Percentiles rank a stretch among this genome's conserved stretches.
Conservation (phyloP, 92 coral and sea anemone species). For the Palythoa heliodiscus region DNA sequence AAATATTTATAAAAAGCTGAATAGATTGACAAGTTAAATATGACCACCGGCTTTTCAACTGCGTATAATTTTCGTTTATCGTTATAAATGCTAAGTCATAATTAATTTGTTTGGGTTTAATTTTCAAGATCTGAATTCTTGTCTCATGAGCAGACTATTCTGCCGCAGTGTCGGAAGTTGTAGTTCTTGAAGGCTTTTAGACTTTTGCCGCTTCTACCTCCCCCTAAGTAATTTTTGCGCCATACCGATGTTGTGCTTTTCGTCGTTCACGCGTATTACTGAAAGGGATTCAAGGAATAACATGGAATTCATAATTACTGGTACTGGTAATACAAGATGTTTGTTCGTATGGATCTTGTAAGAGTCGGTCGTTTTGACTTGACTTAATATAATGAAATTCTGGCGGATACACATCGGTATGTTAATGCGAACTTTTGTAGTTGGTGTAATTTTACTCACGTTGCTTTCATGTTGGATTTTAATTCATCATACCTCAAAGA, state of each 20-base stretch:
- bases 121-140: no score
- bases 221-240: background rate
- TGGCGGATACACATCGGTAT: constrained; percentile 83
- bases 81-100: no score
- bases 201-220: background rate
- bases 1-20: no score
- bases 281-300: background rate
- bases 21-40: no score
- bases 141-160: no score
- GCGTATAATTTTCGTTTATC: no score
- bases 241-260: background rate
- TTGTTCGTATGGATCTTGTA: constrained; percentile 20
- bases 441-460: constrained; percentile 56
- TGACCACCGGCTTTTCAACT: no score
- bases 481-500: constrained; percentile 58
- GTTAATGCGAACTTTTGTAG: constrained; percentile 56
- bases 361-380: background rate
- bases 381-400: constrained; percentile 66
- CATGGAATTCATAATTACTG: background rate
- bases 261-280: background rate
- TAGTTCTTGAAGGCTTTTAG: no score
- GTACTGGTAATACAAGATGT: background rate
- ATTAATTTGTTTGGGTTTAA: no score
- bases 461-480: constrained; percentile 74
- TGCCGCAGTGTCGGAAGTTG: no score